Conservation (phyloP, 2,113 vertebrate species). For the Sula dactylatra region DNA sequence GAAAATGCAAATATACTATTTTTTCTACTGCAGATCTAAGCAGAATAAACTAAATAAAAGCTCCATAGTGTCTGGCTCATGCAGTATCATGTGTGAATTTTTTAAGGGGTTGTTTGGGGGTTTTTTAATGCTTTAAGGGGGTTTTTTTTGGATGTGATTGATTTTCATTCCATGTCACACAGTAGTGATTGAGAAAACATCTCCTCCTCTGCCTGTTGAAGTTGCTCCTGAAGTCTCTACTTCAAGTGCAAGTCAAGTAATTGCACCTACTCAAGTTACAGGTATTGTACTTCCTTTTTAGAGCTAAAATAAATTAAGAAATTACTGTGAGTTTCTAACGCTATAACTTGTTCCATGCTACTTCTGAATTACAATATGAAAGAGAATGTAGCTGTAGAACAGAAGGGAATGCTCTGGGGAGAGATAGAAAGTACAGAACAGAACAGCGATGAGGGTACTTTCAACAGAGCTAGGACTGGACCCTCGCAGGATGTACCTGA, state of each 20-base stretch:
- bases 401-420: not conserved
- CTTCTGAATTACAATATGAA: not conserved
- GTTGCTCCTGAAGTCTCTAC: conserved; percentile 84
- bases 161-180: conserved; percentile 45
- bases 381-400: not conserved
- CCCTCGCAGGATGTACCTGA: not conserved
- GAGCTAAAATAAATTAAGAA: not conserved
- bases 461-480: not conserved
- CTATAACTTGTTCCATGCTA: not conserved
- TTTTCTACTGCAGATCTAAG: not conserved
- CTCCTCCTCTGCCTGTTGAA: conserved; percentile 88
- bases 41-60: not conserved
- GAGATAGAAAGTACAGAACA: not conserved
- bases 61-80: not conserved
- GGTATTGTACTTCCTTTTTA: conserved; percentile 72
- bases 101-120: not conserved
- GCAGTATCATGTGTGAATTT: not conserved
- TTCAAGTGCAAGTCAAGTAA: conserved; percentile 91
- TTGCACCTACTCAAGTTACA: conserved; percentile 90
- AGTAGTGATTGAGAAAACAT: conserved; percentile 91
- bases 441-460: not conserved
- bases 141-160: not conserved
- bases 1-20: not conserved
- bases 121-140: not conserved
- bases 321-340: not conserved